phyloP scores from a whole-genome alignment of 1,140 invertebrate genomes.

The Brachionus rubens region DNA sequence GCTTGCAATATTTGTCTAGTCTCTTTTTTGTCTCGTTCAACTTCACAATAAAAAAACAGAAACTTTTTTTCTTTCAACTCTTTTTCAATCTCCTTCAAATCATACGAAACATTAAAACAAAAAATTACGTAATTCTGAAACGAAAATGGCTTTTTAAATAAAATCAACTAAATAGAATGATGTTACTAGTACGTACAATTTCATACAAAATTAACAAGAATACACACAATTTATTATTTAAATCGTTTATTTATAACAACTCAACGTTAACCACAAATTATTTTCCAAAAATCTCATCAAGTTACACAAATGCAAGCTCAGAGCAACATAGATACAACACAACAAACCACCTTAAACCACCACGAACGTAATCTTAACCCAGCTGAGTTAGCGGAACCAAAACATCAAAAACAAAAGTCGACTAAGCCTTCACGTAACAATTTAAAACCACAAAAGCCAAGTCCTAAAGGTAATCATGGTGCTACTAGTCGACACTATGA shows the following conservation, averaged over 20 bases:
- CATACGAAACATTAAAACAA: no score
- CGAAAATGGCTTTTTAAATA: conserved; percentile 35
- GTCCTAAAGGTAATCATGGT: conserved; percentile 9
- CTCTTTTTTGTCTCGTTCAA: no score
- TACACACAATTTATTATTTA: no score
- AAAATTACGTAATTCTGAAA: conserved; percentile 10
- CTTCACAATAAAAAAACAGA: no score
- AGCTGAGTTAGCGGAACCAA: background rate
- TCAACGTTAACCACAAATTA: no score
- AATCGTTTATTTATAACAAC: no score
- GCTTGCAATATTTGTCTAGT: no score
- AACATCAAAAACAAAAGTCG: background rate
- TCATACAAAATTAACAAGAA: background rate
- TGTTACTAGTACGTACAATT: background rate
- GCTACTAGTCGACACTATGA: background rate
- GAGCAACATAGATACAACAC: background rate
- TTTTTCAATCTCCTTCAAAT: no score
- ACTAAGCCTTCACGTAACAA: background rate
- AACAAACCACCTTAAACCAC: background rate
- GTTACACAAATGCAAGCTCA: conserved; percentile 10
- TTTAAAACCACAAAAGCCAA: background rate
- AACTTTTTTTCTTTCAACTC: no score
- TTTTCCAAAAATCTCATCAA: background rate
- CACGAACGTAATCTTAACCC: no score
- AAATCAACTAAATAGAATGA: background rate